Evolutionary conservation across 1,140 invertebrate species (phyloP), one percentile per base, ranked within the genome.

Genomic region (Formica selysi): DNA sequence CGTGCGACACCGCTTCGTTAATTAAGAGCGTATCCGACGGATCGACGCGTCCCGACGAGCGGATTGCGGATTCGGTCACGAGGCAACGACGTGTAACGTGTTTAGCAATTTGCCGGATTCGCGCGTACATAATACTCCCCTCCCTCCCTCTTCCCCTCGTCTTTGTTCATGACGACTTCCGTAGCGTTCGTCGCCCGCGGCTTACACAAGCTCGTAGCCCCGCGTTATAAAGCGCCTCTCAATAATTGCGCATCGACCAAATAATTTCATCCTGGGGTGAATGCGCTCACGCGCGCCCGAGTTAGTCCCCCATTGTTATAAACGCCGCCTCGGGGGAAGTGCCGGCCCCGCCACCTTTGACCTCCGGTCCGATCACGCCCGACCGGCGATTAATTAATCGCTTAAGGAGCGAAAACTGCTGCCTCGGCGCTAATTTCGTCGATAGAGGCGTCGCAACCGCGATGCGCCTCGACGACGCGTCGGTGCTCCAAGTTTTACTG

Each of bases 181-280:
- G 41, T 73, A 44, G n/a, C 71, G 64, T 22, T 59, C 36, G 54
- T 71, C 71, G 87, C 85, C 73, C 70, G 87, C 78, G 84, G 88
- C 84, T 86, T 86, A 83, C 32, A 1, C 85, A 79, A 79, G 87
- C 85, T 32, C 32, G 4, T 5, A 89, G 22, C 59, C 44, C 44
- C 74, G 54, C 79, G 85, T 89, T 89, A 87, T 85, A 89, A 89
- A 89, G 85, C 85, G 78, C 54, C 79, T 85, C 88, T 87, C 85
- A 89, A 87, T 90, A 90, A 90, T 90, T 90, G 89, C 79, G 88
- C 89, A 89, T 85, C 80, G 89, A 90, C 89, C 89, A 90, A 90
- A 90, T 89, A 89, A 90, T 89, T 90, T 87, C 86, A 90, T 90
- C 79, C 76, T 48, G 19, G 48, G n/a, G 38, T 13, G 32, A 32